These are phyloP conservation scores for Drosophila conformis DNA, from an alignment of 2,888 invertebrate species.

Conservation along the genomic window DNA sequence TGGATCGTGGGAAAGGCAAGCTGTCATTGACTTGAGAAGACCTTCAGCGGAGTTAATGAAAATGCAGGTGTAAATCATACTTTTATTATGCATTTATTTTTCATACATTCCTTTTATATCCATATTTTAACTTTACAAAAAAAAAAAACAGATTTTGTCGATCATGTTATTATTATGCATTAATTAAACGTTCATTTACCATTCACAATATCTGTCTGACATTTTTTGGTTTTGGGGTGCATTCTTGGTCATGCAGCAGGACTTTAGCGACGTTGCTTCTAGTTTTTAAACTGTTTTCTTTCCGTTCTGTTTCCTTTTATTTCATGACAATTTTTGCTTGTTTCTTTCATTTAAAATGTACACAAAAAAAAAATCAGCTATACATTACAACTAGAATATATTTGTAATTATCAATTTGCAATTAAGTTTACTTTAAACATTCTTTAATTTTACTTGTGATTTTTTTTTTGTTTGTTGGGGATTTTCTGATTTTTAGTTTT, in stretches of 20 bases:
- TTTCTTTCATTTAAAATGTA: slow-evolving; percentile 64
- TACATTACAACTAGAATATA: slow-evolving; percentile 66
- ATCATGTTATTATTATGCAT: slow-evolving; percentile 43
- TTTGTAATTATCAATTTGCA: slow-evolving; percentile 46
- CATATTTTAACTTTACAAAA: slow-evolving; percentile 78
- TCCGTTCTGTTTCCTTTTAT: slow-evolving; percentile 27
- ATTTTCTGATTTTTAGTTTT: slow-evolving; percentile 11
- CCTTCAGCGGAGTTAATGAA: not conserved
- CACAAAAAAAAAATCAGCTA: slow-evolving; percentile 75
- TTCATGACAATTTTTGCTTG: slow-evolving; percentile 38
- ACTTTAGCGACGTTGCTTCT: slow-evolving; percentile 54
- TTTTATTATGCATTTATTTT: slow-evolving; percentile 66
- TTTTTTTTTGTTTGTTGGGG: slow-evolving; percentile 14
- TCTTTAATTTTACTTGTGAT: slow-evolving; percentile 11
- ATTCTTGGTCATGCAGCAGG: slow-evolving; percentile 62
- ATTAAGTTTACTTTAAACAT: slow-evolving; percentile 19
- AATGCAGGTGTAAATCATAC: slow-evolving; percentile 27
- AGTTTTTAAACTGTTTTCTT: slow-evolving; percentile 51
- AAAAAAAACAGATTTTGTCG: slow-evolving; percentile 42
- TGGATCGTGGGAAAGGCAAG: not conserved
- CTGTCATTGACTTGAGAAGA: not conserved
- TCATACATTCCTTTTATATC: slow-evolving; percentile 60
- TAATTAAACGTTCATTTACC: slow-evolving; percentile 51
- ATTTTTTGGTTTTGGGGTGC: slow-evolving; percentile 23
- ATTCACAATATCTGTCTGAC: slow-evolving; percentile 21